Conservation (phyloP, 1,140 invertebrate species). For the Drosophila nannoptera region DNA sequence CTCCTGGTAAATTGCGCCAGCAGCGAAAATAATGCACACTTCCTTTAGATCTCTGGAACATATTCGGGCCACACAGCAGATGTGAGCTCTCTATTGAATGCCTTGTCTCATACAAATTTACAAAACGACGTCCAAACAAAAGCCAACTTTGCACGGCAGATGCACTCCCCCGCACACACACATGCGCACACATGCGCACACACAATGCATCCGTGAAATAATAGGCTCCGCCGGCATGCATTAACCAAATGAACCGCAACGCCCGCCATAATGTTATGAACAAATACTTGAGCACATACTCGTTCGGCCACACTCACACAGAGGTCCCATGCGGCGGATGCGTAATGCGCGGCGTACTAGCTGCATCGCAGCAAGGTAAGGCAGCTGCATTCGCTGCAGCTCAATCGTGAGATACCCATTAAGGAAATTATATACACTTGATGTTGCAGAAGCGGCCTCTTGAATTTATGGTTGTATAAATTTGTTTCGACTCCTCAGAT, state of each 20-base stretch:
- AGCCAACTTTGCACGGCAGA: conserved; percentile 14
- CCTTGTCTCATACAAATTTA: conserved; percentile 31
- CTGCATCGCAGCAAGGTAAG: conserved; percentile 5
- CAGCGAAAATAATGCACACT: conserved; percentile 7
- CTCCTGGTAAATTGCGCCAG: not conserved
- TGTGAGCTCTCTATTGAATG: conserved; percentile 29
- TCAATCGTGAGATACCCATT: not conserved
- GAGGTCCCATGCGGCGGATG: conserved; percentile 48
- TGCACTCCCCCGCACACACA: conserved; percentile 7
- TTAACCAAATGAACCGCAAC: conserved; percentile 76
- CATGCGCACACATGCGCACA: conserved; percentile 11
- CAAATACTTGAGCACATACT: conserved; percentile 39
- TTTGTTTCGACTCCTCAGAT: too few species aligned
- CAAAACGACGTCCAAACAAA: conserved; percentile 52
- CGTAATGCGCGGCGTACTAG: conserved; percentile 39
- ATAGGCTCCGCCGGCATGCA: conserved; percentile 66
- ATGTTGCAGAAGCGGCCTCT: too few species aligned
- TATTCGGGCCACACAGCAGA: not conserved
- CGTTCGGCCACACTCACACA: not conserved
- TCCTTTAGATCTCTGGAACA: not conserved
- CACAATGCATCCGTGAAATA: conserved; percentile 66
- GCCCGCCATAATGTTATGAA: conserved; percentile 54
- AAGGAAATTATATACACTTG: too few species aligned
- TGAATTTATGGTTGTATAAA: too few species aligned
- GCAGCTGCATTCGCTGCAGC: too few species aligned